A percentile compares a stretch with the other conserved stretches of the same genome.
Evolutionary conservation across 2,113 vertebrate species (phyloP).

Genomic region (Aythya baeri): DNA sequence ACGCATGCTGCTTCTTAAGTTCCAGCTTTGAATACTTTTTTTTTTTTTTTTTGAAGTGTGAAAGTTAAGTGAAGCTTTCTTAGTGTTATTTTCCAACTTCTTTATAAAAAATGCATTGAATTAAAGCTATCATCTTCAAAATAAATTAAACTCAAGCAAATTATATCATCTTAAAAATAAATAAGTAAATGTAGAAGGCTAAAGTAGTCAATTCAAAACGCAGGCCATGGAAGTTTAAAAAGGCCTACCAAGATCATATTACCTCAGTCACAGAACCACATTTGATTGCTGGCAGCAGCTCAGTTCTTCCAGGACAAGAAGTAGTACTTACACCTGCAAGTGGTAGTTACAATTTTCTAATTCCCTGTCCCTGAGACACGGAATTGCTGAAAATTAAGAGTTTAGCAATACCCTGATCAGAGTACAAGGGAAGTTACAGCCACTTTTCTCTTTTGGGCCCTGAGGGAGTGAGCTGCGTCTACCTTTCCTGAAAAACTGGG

Average conservation of each 20-base stretch:
- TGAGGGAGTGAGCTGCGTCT: background rate
- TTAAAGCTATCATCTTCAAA: background rate
- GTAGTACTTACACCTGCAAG: background rate
- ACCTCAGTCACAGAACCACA: background rate
- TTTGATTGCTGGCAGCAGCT: background rate
- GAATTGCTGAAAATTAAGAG: background rate
- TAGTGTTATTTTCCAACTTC: background rate
- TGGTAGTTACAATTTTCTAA: background rate
- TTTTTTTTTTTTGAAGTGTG: background rate
- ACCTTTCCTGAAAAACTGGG: background rate
- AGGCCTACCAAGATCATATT: background rate
- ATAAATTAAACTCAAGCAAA: background rate
- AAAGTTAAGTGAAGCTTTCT: background rate
- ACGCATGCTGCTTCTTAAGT: background rate
- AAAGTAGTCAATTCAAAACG: background rate
- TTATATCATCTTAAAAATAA: background rate
- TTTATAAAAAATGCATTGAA: background rate
- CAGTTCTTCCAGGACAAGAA: background rate
- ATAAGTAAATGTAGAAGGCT: background rate
- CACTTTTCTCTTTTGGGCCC: background rate
- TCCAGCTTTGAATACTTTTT: background rate
- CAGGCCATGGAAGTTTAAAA: background rate
- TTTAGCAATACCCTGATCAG: background rate
- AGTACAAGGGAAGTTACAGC: background rate
- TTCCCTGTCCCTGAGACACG: background rate